A percentile compares a stretch with the other conserved stretches of the same genome.
Evolutionary conservation across 2,888 invertebrate species (phyloP).

Genomic region (Sesia bembeciformis): DNA sequence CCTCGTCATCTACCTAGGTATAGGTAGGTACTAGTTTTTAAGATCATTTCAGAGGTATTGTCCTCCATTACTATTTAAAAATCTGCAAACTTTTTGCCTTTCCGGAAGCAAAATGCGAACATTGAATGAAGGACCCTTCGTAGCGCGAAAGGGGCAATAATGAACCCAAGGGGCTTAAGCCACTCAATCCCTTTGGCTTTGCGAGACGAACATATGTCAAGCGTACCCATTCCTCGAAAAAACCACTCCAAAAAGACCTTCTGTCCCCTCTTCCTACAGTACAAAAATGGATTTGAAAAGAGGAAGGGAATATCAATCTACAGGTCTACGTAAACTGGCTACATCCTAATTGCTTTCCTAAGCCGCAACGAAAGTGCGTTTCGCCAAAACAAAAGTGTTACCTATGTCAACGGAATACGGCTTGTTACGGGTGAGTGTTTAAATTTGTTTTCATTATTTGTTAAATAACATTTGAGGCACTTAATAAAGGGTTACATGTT

Average conservation of each 20-base stretch:
- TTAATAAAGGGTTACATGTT: too few species aligned
- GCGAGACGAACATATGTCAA: slow-evolving; percentile 61
- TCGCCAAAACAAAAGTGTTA: slow-evolving; percentile 19
- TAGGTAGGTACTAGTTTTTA: neutral
- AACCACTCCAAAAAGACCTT: slow-evolving; percentile 22
- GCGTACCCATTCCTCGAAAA: slow-evolving; percentile 13
- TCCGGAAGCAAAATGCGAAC: slow-evolving; percentile 20
- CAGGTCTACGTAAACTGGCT: slow-evolving; percentile 32
- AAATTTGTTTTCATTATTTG: slow-evolving; percentile 16
- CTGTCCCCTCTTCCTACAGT: slow-evolving; percentile 10
- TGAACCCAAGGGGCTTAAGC: slow-evolving; percentile 63
- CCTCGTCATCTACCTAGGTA: neutral
- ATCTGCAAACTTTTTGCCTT: neutral
- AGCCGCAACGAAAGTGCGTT: slow-evolving; percentile 21
- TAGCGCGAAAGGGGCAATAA: slow-evolving; percentile 56
- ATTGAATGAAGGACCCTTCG: slow-evolving; percentile 36
- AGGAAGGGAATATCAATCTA: slow-evolving; percentile 5
- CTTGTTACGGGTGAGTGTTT: slow-evolving; percentile 1
- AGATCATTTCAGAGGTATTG: neutral
- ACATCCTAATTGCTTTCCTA: slow-evolving; percentile 53
- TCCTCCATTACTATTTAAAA: neutral
- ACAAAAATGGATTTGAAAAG: slow-evolving; percentile 4
- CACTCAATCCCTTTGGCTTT: slow-evolving; percentile 57
- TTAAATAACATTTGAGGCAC: slow-evolving; percentile 19
- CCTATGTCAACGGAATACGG: slow-evolving; percentile 16